Conservation (phyloP, 2,888 invertebrate genomes). For the Brachypalpus laphriformis region DNA sequence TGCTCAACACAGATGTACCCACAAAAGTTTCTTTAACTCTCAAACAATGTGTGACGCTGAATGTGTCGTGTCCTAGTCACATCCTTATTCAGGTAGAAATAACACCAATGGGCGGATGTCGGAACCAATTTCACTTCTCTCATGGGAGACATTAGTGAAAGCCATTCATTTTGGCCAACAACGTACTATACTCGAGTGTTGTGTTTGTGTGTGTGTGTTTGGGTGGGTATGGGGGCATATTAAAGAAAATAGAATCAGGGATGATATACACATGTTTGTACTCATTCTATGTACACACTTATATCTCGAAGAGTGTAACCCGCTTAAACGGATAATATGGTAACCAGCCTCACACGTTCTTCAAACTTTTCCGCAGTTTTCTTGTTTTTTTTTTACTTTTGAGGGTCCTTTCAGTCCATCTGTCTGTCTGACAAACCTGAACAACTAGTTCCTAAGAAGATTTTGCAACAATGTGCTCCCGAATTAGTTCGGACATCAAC, state of each 20-base stretch:
- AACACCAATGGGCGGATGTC: constrained; percentile 47
- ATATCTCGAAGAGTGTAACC: background rate
- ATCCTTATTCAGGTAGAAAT: constrained; percentile 48
- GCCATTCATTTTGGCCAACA: constrained; percentile 19
- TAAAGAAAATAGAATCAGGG: background rate
- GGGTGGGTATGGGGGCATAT: too few species aligned
- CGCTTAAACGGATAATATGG: background rate
- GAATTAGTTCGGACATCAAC: too few species aligned
- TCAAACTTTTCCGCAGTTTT: background rate
- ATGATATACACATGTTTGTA: background rate
- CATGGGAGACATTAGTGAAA: constrained; percentile 50
- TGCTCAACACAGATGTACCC: background rate
- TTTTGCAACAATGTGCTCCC: too few species aligned
- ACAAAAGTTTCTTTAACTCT: constrained; percentile 17
- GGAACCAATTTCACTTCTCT: constrained; percentile 41
- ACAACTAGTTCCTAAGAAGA: too few species aligned
- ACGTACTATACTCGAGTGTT: too few species aligned
- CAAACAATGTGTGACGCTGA: constrained; percentile 20
- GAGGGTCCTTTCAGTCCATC: background rate
- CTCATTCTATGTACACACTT: background rate
- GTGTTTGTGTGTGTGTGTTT: too few species aligned
- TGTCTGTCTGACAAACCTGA: too few species aligned
- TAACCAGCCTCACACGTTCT: background rate
- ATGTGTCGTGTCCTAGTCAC: constrained; percentile 30
- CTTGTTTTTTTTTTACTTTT: background rate